A percentile compares a stretch with the other conserved stretches of the same genome.
Conservation (phyloP, 2,888 invertebrate genomes). For the Brachypterus glaber region DNA sequence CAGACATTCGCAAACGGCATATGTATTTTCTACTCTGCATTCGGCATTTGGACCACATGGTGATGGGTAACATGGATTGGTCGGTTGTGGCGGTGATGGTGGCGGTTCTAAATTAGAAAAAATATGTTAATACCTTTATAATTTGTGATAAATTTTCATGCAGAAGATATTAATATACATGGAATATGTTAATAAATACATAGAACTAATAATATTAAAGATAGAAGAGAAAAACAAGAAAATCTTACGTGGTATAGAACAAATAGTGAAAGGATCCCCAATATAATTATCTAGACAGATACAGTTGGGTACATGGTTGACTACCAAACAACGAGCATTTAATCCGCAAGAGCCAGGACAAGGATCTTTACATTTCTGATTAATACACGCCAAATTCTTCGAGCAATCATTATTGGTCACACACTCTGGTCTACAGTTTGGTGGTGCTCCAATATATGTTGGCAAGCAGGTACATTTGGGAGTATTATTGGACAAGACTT, state of each 20-base stretch:
- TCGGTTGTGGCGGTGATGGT: constrained; percentile 38
- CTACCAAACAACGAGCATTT: constrained; percentile 61
- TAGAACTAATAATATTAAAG: neutral
- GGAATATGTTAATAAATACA: neutral
- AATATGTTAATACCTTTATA: too few relatives aligned
- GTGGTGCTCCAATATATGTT: constrained; percentile 64
- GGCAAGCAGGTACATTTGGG: constrained; percentile 58
- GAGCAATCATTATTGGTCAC: constrained; percentile 63
- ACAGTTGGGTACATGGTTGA: constrained; percentile 67
- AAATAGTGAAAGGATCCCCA: constrained; percentile 58
- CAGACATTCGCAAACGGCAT: constrained; percentile 66
- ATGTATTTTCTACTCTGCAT: constrained; percentile 60
- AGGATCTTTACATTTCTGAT: constrained; percentile 62
- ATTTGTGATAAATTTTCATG: too few relatives aligned
- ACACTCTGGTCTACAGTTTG: constrained; percentile 64
- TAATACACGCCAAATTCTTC: constrained; percentile 57
- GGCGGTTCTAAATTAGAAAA: constrained; percentile 25
- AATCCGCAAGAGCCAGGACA: constrained; percentile 67
- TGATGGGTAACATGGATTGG: constrained; percentile 69
- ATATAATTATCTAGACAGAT: constrained; percentile 56
- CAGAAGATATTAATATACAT: constrained; percentile 6
- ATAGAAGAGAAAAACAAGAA: constrained; percentile 25
- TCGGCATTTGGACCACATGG: constrained; percentile 75
- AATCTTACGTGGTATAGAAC: constrained; percentile 50
- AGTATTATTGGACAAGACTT: constrained; percentile 31